A percentile compares a stretch with the other conserved stretches of the same genome.
Conservation (phyloP, 2,797 vertebrate species). For the Gambusia yucatana region DNA sequence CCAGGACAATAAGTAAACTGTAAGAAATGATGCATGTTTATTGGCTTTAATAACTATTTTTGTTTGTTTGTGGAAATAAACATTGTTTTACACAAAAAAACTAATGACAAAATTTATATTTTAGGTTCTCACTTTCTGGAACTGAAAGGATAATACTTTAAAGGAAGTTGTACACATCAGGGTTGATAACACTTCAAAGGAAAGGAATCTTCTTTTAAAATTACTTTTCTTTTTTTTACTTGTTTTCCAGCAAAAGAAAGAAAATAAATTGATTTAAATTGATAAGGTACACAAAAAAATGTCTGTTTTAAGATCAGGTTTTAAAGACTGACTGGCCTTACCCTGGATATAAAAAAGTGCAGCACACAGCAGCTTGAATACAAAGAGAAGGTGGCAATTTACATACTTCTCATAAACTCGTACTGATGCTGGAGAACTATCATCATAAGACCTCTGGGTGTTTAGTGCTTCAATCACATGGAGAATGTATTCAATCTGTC, state of each 20-base stretch:
- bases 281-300: constrained; percentile 34
- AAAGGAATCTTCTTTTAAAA: constrained; percentile 42
- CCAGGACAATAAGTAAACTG: constrained; percentile 63
- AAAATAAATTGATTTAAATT: constrained; percentile 26
- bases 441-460: constrained; percentile 19
- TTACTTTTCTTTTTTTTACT: constrained; percentile 9
- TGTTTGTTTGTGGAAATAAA: constrained; percentile 32
- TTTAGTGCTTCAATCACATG: constrained; percentile 1
- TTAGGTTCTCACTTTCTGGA: constrained; percentile 15
- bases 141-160: constrained; percentile 51
- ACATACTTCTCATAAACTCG: constrained; percentile 28
- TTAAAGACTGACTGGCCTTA: constrained; percentile 52
- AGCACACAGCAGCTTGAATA: constrained; percentile 22
- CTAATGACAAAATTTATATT: constrained; percentile 10
- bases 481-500: constrained; percentile 24
- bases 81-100: constrained; percentile 22
- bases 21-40: constrained; percentile 50
- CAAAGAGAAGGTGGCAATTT: constrained; percentile 21
- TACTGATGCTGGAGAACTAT: constrained; percentile 30
- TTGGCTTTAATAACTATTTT: constrained; percentile 28
- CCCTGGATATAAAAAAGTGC: constrained; percentile 44
- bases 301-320: constrained; percentile 33
- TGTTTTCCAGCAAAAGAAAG: constrained; percentile 14
- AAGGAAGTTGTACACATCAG: constrained; percentile 27
- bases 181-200: constrained; percentile 58